phyloP scores from a whole-genome alignment of 2,797 vertebrate species.

The Pterois miles region DNA sequence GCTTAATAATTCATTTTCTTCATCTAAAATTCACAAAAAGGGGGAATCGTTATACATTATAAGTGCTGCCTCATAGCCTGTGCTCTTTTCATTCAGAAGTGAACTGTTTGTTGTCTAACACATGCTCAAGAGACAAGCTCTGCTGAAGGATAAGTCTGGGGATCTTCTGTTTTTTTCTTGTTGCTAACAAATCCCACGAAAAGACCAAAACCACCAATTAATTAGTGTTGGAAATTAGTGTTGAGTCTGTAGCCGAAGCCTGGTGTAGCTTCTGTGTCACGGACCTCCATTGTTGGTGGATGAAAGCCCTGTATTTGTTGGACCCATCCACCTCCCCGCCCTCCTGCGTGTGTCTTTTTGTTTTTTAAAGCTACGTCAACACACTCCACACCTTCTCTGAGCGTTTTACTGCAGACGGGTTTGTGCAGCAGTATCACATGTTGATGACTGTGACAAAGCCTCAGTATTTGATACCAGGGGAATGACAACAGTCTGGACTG shows the following conservation, averaged over 20 bases:
- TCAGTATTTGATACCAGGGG: too few species aligned
- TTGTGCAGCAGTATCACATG: too few species aligned
- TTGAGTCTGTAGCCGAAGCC: neutral
- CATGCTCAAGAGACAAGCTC: conserved; percentile 42
- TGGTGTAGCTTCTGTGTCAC: neutral
- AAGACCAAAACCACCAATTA: conserved; percentile 2
- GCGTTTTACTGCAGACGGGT: too few species aligned
- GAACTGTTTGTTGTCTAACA: conserved; percentile 36
- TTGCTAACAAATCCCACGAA: conserved; percentile 8
- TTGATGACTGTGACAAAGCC: too few species aligned
- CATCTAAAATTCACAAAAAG: conserved; percentile 58
- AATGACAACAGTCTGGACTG: too few species aligned
- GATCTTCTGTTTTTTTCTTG: neutral
- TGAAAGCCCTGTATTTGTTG: too few species aligned
- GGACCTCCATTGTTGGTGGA: neutral
- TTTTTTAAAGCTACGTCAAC: too few species aligned
- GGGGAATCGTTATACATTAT: conserved; percentile 28
- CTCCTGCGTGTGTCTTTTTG: too few species aligned
- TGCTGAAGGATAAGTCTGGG: neutral
- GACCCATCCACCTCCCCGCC: too few species aligned
- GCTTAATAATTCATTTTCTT: conserved; percentile 13
- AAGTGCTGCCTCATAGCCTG: conserved; percentile 47
- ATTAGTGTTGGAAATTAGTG: neutral
- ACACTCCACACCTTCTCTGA: too few species aligned
- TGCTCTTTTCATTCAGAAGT: conserved; percentile 57